These are phyloP conservation scores for Dascyllus trimaculatus DNA, from an alignment of 2,113 vertebrate genomes.

Conservation along the genomic window DNA sequence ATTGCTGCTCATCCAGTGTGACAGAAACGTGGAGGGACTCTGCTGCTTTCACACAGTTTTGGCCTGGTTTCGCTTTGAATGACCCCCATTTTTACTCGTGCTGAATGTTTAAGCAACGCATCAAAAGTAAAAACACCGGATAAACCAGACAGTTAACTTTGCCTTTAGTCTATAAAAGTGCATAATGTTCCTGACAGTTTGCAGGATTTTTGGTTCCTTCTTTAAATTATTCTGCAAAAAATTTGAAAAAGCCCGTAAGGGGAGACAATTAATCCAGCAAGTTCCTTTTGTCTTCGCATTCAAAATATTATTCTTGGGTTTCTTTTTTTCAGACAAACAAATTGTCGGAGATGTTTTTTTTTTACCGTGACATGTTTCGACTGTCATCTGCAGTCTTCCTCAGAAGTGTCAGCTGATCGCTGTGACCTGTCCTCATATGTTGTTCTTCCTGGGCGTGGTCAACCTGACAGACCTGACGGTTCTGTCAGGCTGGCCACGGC, in stretches of 20 bases:
- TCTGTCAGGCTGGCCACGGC: too few relatives aligned
- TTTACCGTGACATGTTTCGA: too few relatives aligned
- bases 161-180: background rate
- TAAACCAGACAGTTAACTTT: background rate
- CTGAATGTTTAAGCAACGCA: constrained; percentile 12
- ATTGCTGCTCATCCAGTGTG: constrained; percentile 46
- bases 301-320: too few relatives aligned
- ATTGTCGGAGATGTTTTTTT: too few relatives aligned
- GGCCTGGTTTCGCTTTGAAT: constrained; percentile 34
- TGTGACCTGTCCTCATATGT: too few relatives aligned
- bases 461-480: too few relatives aligned
- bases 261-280: background rate
- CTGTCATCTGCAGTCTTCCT: too few relatives aligned
- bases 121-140: background rate
- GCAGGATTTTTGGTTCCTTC: background rate
- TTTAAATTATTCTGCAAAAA: background rate
- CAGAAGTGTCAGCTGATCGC: too few relatives aligned
- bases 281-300: too few relatives aligned
- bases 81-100: background rate
- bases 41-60: background rate
- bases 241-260: constrained; percentile 2
- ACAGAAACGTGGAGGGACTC: constrained; percentile 26
- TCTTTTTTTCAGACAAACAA: too few relatives aligned
- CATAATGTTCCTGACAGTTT: background rate
- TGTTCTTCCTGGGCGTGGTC: too few relatives aligned